Evolutionary conservation across 2,113 vertebrate species (phyloP).

Genomic region (Micronycteris hirsuta): DNA sequence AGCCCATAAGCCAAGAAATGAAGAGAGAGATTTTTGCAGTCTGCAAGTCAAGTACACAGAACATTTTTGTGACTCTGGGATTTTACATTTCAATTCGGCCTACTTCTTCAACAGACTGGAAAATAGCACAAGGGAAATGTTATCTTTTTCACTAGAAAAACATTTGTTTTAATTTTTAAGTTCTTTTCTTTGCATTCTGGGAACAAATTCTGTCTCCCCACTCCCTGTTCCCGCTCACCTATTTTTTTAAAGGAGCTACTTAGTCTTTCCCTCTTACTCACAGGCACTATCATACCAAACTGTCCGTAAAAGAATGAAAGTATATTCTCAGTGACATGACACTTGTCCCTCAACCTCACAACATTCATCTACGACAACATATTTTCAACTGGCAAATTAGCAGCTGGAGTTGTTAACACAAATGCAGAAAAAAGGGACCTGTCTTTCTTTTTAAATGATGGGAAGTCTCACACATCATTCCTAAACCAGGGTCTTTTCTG

Average conservation of each 20-base stretch:
- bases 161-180: neutral
- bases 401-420: conserved; percentile 28
- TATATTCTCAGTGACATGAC: neutral
- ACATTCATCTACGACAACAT: conserved; percentile 37
- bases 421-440: conserved; percentile 44
- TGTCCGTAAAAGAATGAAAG: neutral
- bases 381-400: conserved; percentile 53
- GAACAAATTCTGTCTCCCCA: neutral
- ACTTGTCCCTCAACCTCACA: neutral
- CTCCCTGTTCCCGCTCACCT: accelerated
- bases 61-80: neutral
- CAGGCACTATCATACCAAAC: neutral
- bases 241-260: neutral
- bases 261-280: neutral
- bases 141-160: neutral
- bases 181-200: neutral
- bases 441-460: conserved; percentile 39
- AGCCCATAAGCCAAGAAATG: neutral
- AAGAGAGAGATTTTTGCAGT: neutral
- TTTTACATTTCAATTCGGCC: neutral
- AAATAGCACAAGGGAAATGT: neutral
- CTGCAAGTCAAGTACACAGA: neutral
- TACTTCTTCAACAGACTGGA: conserved; percentile 16
- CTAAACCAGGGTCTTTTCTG: conserved; percentile 23
- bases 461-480: conserved; percentile 45